Evolutionary conservation across 1,140 invertebrate genomes (phyloP), one percentile per base, ranked within the genome.

Genomic region (Harlomillsia oculata): DNA sequence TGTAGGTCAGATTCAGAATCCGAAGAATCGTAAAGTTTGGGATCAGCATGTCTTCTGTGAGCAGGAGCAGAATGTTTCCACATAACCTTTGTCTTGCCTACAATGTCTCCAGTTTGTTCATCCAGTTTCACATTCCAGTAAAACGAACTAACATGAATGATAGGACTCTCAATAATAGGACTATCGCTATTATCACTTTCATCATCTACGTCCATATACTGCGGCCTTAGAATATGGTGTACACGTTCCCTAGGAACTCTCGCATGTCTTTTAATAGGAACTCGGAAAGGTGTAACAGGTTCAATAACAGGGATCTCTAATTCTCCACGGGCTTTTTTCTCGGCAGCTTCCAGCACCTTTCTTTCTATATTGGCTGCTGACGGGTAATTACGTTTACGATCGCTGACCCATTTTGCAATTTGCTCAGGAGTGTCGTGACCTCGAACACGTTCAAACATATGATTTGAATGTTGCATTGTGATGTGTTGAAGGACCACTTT

Each of bases 401-500:
- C 87, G 44, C 77, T 77, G 51, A 79, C 80, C 86, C 87, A 93
- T 70, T 85, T 86, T 43, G 80, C 69, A 60, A 91, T 82, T 56
- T 91, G 86, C 69, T 89, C 85, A 2, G 82, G 78, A 9, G 81
- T 82, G 53, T 82, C 78, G 11, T 86, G 60, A 65, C 81, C 80
- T 65, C 79, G 79, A 49, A 91, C 82, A 72, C 78, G 82, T 44
- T 84, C 77, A 66, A 82, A 90, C 18, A 89, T 68, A 14, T 87
- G 87, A 23, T 80, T 82, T 18, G 74, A 74, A 71, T 92, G 89
- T 73, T 91, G 85, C 74, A 84, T 81, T 70, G 78, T 73, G 60
- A 87, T 80, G 67, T 92, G 89, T 64, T 82, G 82, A 50, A 83
- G 80, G 14, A 93, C 77, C 2, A 90, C 65, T 68, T 82, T 82